Evolutionary conservation across 2,888 invertebrate species (phyloP), one percentile per base, ranked within the genome.

Genomic region (Idaea straminata): DNA sequence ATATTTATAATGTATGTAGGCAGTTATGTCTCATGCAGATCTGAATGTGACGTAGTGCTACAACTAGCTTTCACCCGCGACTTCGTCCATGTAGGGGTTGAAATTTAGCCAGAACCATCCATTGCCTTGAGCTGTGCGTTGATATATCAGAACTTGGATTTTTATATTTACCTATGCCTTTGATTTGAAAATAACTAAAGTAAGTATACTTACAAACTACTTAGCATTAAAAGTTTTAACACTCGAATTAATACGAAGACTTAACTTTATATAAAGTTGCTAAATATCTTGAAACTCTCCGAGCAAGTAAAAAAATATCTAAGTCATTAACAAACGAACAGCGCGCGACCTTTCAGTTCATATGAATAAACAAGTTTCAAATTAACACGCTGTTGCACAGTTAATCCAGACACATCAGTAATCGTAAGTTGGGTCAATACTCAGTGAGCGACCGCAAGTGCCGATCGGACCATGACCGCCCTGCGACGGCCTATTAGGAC

Each of bases 401-500:
- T 47, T 47, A 47, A 47, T 47, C 13, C 47, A 7, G 47, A 47
- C 47, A 47, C 47, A 47, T 10, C 47, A 47, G 47, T 47, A 47
- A 47, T 47, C 47, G 47, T 47, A 47, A 47, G 47, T 47, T 7
- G 10, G 36, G 47, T 47, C 47, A 36, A 36, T 36, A 36, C 36
- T 36, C 36, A 36, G 36, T 47, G 47, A 47, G 47, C 10, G 47
- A 47, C 59, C 59, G 1, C 59, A 25, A 59, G 59, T 59, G 59
- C 13, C 34, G 59, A 59, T 59, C 59, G 59, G 16, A 6, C 7
- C 47, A 47, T 47, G 47, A 59, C 61, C 15, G 57, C 57, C 66
- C 63, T 2, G 69, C 69, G 66, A 63, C 67, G 67, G 63, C 65
- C 66, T 66, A 68, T 71, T 69, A 71, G 63, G n/a, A 62, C 64